phyloP scores from a whole-genome alignment of 2,888 invertebrate genomes.

The Noctua pronuba region DNA sequence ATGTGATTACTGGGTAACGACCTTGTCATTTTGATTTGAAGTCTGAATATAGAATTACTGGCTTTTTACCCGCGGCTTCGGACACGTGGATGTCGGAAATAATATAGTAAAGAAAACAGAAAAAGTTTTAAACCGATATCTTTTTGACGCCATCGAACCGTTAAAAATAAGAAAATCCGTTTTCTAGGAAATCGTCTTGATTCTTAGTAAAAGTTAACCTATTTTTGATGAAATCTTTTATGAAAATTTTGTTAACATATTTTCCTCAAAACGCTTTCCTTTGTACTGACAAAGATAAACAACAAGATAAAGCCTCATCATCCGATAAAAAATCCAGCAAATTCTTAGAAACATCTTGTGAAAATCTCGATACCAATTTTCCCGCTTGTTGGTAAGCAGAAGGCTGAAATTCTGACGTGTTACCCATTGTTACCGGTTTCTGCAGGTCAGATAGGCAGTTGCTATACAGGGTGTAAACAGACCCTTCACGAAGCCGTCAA shows the following conservation, averaged over 20 bases:
- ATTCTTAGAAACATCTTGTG: neutral
- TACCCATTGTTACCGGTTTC: neutral
- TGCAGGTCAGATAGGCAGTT: too few relatives aligned
- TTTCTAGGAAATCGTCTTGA: constrained; percentile 1
- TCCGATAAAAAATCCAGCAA: neutral
- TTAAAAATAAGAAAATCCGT: neutral
- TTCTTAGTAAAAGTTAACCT: neutral
- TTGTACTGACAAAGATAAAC: neutral
- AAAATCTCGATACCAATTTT: neutral
- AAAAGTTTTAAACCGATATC: neutral
- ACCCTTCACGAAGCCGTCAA: too few relatives aligned
- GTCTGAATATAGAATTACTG: too few relatives aligned
- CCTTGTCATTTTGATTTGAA: too few relatives aligned
- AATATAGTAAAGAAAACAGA: neutral
- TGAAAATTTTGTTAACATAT: neutral
- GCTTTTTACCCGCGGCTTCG: too few relatives aligned
- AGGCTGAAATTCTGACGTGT: too few relatives aligned
- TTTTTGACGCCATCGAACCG: neutral
- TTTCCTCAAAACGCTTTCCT: neutral
- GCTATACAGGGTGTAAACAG: too few relatives aligned
- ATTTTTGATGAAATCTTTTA: neutral
- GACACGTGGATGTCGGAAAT: neutral
- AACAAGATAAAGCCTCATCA: neutral
- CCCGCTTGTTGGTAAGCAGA: too few relatives aligned
- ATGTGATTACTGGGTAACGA: too few relatives aligned